Evolutionary conservation across 64 coral and sea anemone genomes (phyloP).

Genomic region (Cladopsammia gracilis): DNA sequence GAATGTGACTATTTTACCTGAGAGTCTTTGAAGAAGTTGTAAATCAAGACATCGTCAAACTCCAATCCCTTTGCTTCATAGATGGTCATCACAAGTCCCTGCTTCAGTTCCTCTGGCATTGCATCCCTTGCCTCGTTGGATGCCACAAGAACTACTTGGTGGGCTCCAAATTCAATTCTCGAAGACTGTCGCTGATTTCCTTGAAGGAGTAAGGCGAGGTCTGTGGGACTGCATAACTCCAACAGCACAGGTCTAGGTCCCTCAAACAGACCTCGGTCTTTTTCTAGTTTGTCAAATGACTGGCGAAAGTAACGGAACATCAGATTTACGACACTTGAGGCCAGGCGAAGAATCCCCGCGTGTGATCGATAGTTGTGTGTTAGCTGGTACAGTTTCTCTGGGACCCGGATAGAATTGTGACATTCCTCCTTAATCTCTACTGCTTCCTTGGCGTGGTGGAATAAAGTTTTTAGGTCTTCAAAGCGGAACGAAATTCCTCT

Average conservation of each 20-base stretch:
- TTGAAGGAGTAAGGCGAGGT: constrained; percentile 60
- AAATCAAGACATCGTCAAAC: constrained; percentile 74
- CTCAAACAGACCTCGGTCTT: constrained; percentile 89
- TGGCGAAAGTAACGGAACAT: constrained; percentile 87
- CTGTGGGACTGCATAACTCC: constrained; percentile 45
- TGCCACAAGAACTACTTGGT: constrained; percentile 46
- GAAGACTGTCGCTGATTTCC: constrained; percentile 58
- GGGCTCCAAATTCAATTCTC: constrained; percentile 75
- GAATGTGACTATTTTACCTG: constrained; percentile 11
- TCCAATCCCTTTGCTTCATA: constrained; percentile 77
- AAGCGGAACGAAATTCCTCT: constrained; percentile 97
- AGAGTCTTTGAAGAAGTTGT: constrained; percentile 74
- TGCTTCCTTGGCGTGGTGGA: constrained; percentile 66
- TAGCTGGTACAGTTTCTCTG: constrained; percentile 89
- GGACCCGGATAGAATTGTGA: constrained; percentile 62
- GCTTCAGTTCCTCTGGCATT: constrained; percentile 55
- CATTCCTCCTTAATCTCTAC: neutral
- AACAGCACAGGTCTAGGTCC: constrained; percentile 80
- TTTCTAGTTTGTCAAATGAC: constrained; percentile 87
- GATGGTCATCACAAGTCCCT: constrained; percentile 67
- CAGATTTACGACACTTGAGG: constrained; percentile 87
- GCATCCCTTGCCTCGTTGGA: constrained; percentile 57
- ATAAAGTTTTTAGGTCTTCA: constrained; percentile 90
- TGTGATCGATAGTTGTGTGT: constrained; percentile 98
- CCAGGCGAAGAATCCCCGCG: constrained; percentile 85